Evolutionary conservation across 1,140 invertebrate genomes (phyloP).

Genomic region (Neodiprion lecontei): DNA sequence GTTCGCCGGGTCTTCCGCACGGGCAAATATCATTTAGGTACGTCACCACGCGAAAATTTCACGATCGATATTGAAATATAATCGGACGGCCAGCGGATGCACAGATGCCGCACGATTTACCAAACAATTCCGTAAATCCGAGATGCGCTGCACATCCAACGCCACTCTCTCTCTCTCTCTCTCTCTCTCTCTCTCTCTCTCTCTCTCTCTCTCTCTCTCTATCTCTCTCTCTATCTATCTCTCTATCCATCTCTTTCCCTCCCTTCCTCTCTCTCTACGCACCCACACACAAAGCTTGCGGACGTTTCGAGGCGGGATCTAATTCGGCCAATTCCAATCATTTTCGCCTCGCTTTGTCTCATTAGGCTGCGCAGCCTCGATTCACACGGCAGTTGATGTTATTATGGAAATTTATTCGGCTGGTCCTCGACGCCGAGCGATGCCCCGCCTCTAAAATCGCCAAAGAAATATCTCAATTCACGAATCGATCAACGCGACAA

Average conservation of each 20-base stretch:
- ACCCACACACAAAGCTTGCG: not conserved
- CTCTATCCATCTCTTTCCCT: no score
- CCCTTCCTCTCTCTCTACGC: no score
- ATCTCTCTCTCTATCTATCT: no score
- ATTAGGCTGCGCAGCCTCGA: not conserved
- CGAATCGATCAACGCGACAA: not conserved
- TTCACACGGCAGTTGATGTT: not conserved
- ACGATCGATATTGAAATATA: not conserved
- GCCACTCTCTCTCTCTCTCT: no score
- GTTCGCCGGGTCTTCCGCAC: not conserved
- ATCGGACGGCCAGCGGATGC: not conserved
- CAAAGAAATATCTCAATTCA: not conserved
- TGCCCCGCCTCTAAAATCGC: not conserved
- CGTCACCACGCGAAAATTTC: not conserved
- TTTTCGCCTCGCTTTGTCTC: constrained; percentile 2
- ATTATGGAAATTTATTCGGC: not conserved
- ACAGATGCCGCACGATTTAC: not conserved
- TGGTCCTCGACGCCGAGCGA: not conserved
- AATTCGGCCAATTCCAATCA: not conserved
- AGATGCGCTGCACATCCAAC: not conserved
- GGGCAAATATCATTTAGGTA: constrained; percentile 1
- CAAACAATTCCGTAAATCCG: not conserved
- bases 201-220: no score
- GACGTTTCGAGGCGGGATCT: not conserved
- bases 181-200: no score